phyloP scores from a whole-genome alignment of 2,888 invertebrate species.

The Ormyrus pomaceus region DNA sequence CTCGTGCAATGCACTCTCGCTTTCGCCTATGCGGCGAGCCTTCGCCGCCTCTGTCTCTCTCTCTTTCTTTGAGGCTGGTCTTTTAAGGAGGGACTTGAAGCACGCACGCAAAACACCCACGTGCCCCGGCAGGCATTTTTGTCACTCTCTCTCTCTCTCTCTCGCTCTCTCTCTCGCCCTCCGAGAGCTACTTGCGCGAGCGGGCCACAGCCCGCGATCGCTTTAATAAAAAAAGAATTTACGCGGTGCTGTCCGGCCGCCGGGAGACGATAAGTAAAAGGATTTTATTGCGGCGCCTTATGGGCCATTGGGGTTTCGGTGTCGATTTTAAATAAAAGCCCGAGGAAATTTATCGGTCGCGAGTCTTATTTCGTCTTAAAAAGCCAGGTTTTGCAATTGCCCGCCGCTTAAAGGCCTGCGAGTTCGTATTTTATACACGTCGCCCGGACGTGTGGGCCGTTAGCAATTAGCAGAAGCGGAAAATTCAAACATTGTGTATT shows the following conservation, averaged over 20 bases:
- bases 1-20: constrained; percentile 25
- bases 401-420: no score
- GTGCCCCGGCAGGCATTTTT: constrained; percentile 15
- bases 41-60: not conserved
- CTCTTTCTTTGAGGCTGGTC: not conserved
- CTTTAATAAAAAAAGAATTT: constrained; percentile 23
- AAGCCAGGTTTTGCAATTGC: no score
- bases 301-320: no score
- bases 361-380: no score
- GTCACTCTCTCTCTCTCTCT: constrained; percentile 19
- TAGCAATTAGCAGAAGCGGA: no score
- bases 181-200: not conserved
- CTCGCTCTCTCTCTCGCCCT: not conserved
- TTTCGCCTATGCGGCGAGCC: constrained; percentile 21
- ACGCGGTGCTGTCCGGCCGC: not conserved
- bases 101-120: constrained; percentile 22
- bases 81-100: constrained; percentile 48
- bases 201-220: not conserved
- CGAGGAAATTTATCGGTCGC: not conserved
- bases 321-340: not conserved
- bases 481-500: no score
- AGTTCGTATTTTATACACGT: no score
- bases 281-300: no score
- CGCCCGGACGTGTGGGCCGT: no score
- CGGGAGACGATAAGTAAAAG: no score